Evolutionary conservation across 2,888 invertebrate genomes (phyloP).

Genomic region (Scaptomyza flava): DNA sequence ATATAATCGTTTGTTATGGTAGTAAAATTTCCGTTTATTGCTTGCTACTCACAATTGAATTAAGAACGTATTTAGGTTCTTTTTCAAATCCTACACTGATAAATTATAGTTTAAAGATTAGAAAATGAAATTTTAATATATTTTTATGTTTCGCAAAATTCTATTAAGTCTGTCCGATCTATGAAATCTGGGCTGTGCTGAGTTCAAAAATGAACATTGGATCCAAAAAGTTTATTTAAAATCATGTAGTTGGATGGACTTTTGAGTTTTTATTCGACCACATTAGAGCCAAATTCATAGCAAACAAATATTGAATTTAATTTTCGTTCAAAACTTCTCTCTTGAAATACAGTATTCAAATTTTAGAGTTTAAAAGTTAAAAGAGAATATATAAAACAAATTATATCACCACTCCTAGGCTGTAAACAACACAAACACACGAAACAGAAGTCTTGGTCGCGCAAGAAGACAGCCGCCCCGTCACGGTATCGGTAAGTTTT

Average conservation of each 20-base stretch:
- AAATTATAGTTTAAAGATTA: slow-evolving; percentile 37
- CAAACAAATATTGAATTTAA: slow-evolving; percentile 21
- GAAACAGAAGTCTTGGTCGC: slow-evolving; percentile 85
- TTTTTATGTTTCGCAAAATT: slow-evolving; percentile 13
- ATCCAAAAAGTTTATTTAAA: slow-evolving; percentile 1
- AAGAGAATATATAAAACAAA: slow-evolving; percentile 48
- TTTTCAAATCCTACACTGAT: slow-evolving; percentile 4
- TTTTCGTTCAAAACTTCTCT: slow-evolving; percentile 13
- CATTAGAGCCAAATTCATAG: slow-evolving; percentile 31
- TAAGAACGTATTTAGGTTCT: slow-evolving; percentile 29
- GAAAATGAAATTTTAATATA: slow-evolving; percentile 23
- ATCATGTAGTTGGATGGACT: slow-evolving; percentile 12
- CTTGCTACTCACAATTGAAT: slow-evolving; percentile 48
- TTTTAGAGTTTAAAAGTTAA: slow-evolving; percentile 16
- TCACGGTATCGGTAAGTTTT: slow-evolving; percentile 85
- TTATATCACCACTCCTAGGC: slow-evolving; percentile 83
- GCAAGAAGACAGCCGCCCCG: slow-evolving; percentile 85
- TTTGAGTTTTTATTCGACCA: slow-evolving; percentile 3
- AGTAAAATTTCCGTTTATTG: slow-evolving; percentile 41
- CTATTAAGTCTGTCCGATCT: slow-evolving; percentile 23
- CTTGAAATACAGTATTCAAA: slow-evolving; percentile 24
- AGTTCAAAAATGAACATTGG: slow-evolving; percentile 16
- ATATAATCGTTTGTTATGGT: slow-evolving; percentile 57
- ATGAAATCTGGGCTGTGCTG: background rate
- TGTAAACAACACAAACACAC: slow-evolving; percentile 85